phyloP scores from a whole-genome alignment of 2,888 invertebrate genomes.

The Plagiodera versicolora region DNA sequence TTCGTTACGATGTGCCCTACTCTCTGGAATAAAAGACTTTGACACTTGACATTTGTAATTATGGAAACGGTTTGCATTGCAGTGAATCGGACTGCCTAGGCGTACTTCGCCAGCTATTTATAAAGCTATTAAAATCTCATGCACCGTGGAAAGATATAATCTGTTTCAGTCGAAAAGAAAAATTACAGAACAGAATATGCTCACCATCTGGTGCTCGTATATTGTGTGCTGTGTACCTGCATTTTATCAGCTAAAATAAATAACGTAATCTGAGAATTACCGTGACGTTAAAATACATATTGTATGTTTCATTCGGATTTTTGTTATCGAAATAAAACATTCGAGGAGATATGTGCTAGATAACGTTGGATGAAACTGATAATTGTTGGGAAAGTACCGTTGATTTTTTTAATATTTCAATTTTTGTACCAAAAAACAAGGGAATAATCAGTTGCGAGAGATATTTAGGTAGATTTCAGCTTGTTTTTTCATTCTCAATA shows the following conservation, averaged over 20 bases:
- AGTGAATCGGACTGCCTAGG: not conserved
- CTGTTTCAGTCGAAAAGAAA: not conserved
- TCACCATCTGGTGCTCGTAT: conserved; percentile 21
- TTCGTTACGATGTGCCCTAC: no score
- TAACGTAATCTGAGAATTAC: conserved; percentile 26
- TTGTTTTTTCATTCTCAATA: no score
- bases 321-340: not conserved
- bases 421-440: no score
- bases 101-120: not conserved
- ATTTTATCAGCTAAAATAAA: conserved; percentile 27
- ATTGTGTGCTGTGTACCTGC: conserved; percentile 21
- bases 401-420: not conserved
- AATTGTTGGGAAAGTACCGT: not conserved
- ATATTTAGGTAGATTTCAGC: no score
- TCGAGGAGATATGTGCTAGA: not conserved
- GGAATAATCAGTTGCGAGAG: no score
- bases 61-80: no score
- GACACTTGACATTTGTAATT: no score
- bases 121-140: not conserved
- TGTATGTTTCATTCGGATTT: not conserved
- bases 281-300: not conserved
- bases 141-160: not conserved
- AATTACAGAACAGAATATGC: conserved; percentile 7
- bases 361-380: not conserved
- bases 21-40: no score